A percentile compares a stretch with the other conserved stretches of the same genome.
Evolutionary conservation across 2,888 invertebrate species (phyloP).

Genomic region (Cacoxenus indagator): DNA sequence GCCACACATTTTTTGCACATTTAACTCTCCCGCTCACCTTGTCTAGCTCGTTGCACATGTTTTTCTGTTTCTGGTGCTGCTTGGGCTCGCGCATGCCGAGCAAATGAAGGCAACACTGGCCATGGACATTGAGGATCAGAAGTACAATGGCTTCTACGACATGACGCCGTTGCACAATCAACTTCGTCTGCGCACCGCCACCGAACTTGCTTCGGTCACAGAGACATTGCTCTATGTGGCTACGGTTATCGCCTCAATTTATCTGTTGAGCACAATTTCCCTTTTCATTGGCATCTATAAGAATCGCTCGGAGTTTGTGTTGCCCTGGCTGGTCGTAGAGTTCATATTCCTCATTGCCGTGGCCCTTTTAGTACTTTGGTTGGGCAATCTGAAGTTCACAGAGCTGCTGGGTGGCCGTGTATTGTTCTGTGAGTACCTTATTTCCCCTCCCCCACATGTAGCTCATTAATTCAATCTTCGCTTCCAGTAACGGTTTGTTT

Average conservation of each 20-base stretch:
- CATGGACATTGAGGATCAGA: slow-evolving; percentile 69
- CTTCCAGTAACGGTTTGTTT: slow-evolving; percentile 60
- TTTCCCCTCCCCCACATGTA: background rate
- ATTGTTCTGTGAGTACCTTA: slow-evolving; percentile 68
- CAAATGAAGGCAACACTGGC: slow-evolving; percentile 68
- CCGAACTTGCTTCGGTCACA: slow-evolving; percentile 65
- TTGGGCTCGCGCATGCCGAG: slow-evolving; percentile 69
- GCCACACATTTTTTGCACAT: too few relatives aligned
- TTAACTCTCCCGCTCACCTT: too few relatives aligned
- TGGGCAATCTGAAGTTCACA: slow-evolving; percentile 60
- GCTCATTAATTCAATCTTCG: background rate
- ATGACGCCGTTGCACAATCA: slow-evolving; percentile 66
- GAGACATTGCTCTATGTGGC: slow-evolving; percentile 61
- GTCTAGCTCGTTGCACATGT: slow-evolving; percentile 68
- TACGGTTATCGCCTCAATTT: slow-evolving; percentile 56
- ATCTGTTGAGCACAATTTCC: slow-evolving; percentile 65
- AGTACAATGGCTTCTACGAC: slow-evolving; percentile 68
- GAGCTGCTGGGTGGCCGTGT: slow-evolving; percentile 62
- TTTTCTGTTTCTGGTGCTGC: slow-evolving; percentile 65
- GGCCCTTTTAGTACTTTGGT: slow-evolving; percentile 56
- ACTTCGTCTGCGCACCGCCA: slow-evolving; percentile 63
- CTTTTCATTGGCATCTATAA: slow-evolving; percentile 68
- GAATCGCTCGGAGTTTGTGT: slow-evolving; percentile 64
- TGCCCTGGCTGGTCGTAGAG: slow-evolving; percentile 68
- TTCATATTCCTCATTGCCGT: slow-evolving; percentile 60